phyloP scores from a whole-genome alignment of 2,888 invertebrate genomes.

The Hirtodrosophila histrioides region DNA sequence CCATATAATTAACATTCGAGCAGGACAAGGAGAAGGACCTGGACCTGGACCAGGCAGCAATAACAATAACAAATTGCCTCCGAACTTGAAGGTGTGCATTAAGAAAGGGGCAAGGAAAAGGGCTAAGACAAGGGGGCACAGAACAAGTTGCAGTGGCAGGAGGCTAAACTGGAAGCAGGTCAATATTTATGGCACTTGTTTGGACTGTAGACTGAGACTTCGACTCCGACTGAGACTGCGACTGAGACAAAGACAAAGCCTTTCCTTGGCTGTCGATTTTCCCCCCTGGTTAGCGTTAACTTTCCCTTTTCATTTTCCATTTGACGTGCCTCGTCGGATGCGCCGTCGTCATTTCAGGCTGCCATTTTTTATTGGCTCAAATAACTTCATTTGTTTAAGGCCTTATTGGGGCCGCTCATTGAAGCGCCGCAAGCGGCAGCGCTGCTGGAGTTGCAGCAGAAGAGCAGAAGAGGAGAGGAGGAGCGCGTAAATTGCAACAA shows the following conservation, averaged over 20 bases:
- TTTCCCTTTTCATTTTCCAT: constrained; percentile 62
- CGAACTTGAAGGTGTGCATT: constrained; percentile 60
- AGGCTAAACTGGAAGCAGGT: constrained; percentile 25
- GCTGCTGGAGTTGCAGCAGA: constrained; percentile 19
- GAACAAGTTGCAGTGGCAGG: constrained; percentile 33
- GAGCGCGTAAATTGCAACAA: constrained; percentile 67
- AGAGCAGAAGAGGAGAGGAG: not conserved
- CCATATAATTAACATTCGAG: constrained; percentile 64
- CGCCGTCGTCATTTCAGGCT: constrained; percentile 38
- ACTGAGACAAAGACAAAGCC: constrained; percentile 12
- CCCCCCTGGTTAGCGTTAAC: constrained; percentile 30
- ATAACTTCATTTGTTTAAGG: constrained; percentile 78
- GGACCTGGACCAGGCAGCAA: constrained; percentile 18
- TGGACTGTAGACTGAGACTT: constrained; percentile 10
- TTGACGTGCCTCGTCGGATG: constrained; percentile 54
- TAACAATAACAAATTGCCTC: constrained; percentile 72
- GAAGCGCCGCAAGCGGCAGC: constrained; percentile 55
- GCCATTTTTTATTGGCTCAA: constrained; percentile 72
- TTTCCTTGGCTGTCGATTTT: constrained; percentile 20
- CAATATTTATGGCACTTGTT: constrained; percentile 72
- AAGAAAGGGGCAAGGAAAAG: constrained; percentile 49
- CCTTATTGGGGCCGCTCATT: constrained; percentile 56
- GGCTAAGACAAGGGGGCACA: constrained; percentile 3
- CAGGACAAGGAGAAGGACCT: constrained; percentile 2
- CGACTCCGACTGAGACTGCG: constrained; percentile 1